Conservation (phyloP, 2,888 invertebrate species). For the Tachina grossa region DNA sequence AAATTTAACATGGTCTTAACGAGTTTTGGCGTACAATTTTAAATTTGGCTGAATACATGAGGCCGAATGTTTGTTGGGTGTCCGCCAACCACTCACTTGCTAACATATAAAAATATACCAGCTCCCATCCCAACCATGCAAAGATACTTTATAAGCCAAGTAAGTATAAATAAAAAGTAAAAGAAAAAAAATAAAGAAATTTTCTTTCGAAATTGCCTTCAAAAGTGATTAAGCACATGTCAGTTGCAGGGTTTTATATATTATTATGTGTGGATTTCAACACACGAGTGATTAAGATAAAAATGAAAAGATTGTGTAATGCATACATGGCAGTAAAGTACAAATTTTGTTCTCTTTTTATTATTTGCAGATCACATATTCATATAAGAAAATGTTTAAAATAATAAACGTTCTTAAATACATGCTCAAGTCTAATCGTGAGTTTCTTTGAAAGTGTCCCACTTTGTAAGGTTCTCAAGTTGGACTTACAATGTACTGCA, state of each 20-base stretch:
- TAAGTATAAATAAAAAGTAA: constrained; percentile 33
- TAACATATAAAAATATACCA: background rate
- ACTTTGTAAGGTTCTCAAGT: background rate
- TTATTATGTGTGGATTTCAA: constrained; percentile 69
- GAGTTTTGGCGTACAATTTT: too few species aligned
- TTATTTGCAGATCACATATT: background rate
- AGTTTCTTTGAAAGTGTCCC: constrained; percentile 15
- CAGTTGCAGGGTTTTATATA: constrained; percentile 68
- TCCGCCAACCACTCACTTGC: background rate
- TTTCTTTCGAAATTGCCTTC: constrained; percentile 68
- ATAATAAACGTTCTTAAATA: background rate
- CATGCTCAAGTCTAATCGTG: background rate
- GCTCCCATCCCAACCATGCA: constrained; percentile 19
- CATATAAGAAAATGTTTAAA: constrained; percentile 24
- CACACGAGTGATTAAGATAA: constrained; percentile 67
- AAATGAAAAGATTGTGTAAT: constrained; percentile 34
- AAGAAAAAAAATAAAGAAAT: constrained; percentile 59
- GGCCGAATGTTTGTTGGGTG: too few species aligned
- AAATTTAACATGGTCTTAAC: too few species aligned
- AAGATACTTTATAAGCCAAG: constrained; percentile 52
- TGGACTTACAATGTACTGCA: background rate
- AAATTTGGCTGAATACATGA: too few species aligned
- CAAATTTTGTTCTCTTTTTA: constrained; percentile 4
- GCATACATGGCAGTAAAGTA: constrained; percentile 51
- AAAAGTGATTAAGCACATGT: constrained; percentile 71